phyloP scores from a whole-genome alignment of 2,888 invertebrate species.

The Leucania comma region DNA sequence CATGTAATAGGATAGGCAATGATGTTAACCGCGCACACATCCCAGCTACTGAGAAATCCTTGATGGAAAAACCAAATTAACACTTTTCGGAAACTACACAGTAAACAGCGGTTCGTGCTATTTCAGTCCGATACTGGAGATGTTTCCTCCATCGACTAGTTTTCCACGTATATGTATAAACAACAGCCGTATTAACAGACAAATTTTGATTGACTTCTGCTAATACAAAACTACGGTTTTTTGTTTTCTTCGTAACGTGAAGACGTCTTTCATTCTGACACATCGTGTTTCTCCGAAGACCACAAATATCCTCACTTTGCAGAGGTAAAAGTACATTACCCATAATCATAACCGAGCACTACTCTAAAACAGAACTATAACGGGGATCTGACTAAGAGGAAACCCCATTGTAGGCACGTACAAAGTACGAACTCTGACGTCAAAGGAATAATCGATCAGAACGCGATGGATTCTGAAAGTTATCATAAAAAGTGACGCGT shows the following conservation, averaged over 20 bases:
- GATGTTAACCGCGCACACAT: not conserved
- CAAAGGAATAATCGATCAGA: conserved; percentile 8
- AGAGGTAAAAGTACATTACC: not conserved
- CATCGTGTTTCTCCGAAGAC: conserved; percentile 12
- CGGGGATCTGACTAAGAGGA: conserved; percentile 9
- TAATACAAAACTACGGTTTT: conserved; percentile 13
- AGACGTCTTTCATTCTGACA: conserved; percentile 21
- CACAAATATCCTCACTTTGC: not conserved
- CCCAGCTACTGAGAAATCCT: conserved; percentile 1
- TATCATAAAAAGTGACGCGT: not conserved
- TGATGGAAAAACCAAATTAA: not conserved
- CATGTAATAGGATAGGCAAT: not conserved
- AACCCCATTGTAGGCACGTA: not conserved
- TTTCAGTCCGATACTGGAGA: conserved; percentile 20
- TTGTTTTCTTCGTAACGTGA: conserved; percentile 18
- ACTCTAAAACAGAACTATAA: not conserved
- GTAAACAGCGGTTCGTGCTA: conserved; percentile 9
- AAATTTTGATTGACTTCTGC: conserved; percentile 36
- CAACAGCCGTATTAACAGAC: conserved; percentile 30
- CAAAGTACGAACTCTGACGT: conserved; percentile 12
- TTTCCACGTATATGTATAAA: conserved; percentile 45
- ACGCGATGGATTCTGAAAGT: conserved; percentile 9
- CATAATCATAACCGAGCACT: not conserved
- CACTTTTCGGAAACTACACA: conserved; percentile 8
- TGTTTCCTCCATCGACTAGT: conserved; percentile 31